Conservation (phyloP, 2,888 invertebrate genomes). For the Kryphioiulus occultus region DNA sequence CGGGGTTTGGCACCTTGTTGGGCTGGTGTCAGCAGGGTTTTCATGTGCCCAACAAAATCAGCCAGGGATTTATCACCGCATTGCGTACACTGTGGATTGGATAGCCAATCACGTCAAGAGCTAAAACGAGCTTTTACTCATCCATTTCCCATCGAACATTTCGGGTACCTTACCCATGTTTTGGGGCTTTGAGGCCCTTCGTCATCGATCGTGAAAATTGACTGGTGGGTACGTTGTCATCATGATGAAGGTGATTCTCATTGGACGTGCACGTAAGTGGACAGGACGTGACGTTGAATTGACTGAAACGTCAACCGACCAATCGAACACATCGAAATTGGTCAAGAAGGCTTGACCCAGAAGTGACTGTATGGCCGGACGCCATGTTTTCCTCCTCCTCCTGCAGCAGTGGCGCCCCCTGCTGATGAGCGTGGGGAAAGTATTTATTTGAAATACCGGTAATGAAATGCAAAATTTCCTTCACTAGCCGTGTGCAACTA, state of each 20-base stretch:
- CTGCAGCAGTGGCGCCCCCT: not conserved
- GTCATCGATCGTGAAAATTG: not conserved
- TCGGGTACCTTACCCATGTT: not conserved
- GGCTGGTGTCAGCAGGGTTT: slow-evolving; percentile 91
- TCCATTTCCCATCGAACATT: not conserved
- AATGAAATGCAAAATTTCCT: not conserved
- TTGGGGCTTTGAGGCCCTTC: not conserved
- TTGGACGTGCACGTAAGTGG: not conserved
- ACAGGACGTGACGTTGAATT: not conserved
- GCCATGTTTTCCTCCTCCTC: not conserved
- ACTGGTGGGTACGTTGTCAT: not conserved
- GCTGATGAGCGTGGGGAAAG: not conserved
- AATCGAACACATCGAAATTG: not conserved
- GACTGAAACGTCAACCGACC: not conserved
- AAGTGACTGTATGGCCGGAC: not conserved
- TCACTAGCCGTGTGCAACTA: not conserved
- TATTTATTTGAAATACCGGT: not conserved
- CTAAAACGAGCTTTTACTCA: slow-evolving; percentile 40
- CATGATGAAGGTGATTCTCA: not conserved
- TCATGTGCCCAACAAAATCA: slow-evolving; percentile 93
- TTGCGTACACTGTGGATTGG: slow-evolving; percentile 94
- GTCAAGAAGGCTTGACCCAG: not conserved
- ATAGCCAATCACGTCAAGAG: slow-evolving; percentile 66
- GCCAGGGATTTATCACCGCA: slow-evolving; percentile 92
- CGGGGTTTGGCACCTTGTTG: slow-evolving; percentile 88